Evolutionary conservation across 2,113 vertebrate species (phyloP), one percentile per base, ranked within the genome.

Genomic region (Eptesicus fuscus): DNA sequence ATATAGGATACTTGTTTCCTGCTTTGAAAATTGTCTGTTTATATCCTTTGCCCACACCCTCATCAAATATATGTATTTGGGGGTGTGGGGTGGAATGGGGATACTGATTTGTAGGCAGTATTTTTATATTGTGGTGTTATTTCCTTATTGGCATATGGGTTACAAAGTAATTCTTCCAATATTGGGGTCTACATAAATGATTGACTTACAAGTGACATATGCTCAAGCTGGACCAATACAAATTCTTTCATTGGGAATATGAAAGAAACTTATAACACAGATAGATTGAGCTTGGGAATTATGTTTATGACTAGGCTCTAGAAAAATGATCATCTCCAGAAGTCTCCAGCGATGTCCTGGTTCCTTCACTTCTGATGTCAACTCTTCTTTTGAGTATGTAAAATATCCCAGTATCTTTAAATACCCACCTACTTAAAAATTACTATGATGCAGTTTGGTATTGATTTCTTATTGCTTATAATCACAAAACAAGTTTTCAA

Each of bases 371-470:
- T 79, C 53, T 25, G n/a, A 9, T n/a, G 22, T 73, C 65, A 78
- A 30, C n/a, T 82, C 23, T 95, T 78, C 40, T 49, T 96, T 93
- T 80, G 49, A 28, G 56, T 61, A 71, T 69, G 71, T 89, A 85
- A 85, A 89, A 44, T 94, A 85, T 56, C 1, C 4, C 35, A 69
- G 6, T 76, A 84, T 94, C 18, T 94, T 76, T 85, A 16, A 91
- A 14, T 59, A 88, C 3, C 17, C 28, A 90, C 10, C 63, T 73
- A 78, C 37, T 49, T 73, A 47, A 83, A 82, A 78, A 82, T 73
- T 77, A 67, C 37, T 65, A 40, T 12, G 40, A 32, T 80, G 35
- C 20, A 84, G 14, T 63, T 8, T 85, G 25, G 17, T 32, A 53
- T 63, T 6, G 10, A 78, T 83, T 70, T 83, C 9, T 92, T 86